phyloP scores from a whole-genome alignment of 2,888 invertebrate species.

The Amiota mariae region DNA sequence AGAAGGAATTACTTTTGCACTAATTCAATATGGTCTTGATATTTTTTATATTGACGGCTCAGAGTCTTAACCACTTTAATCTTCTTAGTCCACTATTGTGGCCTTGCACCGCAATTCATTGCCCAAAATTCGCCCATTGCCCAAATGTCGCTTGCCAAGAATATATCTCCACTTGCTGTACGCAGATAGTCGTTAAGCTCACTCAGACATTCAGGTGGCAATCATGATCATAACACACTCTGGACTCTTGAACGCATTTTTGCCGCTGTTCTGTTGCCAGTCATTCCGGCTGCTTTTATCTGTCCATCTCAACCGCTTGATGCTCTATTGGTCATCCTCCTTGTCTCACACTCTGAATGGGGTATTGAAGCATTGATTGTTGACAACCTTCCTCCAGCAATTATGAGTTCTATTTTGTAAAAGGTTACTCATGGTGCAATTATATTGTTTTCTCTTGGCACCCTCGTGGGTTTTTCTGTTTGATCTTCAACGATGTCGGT shows the following conservation, averaged over 20 bases:
- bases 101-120: slow-evolving; percentile 51
- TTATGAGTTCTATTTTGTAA: slow-evolving; percentile 84
- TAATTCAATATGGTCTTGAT: no score
- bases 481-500: slow-evolving; percentile 88
- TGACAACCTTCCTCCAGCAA: slow-evolving; percentile 86
- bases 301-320: slow-evolving; percentile 81
- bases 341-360: slow-evolving; percentile 86
- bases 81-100: slow-evolving; percentile 59
- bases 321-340: slow-evolving; percentile 78
- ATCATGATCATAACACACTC: slow-evolving; percentile 79
- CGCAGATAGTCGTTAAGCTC: slow-evolving; percentile 64
- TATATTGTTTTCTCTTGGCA: slow-evolving; percentile 80
- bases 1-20: no score
- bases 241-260: slow-evolving; percentile 86
- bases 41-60: no score
- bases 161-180: slow-evolving; percentile 45
- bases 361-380: slow-evolving; percentile 88
- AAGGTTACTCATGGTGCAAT: slow-evolving; percentile 81
- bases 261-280: slow-evolving; percentile 78
- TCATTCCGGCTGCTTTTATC: slow-evolving; percentile 82
- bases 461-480: slow-evolving; percentile 88
- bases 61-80: slow-evolving; percentile 64
- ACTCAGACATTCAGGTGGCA: slow-evolving; percentile 59
- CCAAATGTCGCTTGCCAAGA: slow-evolving; percentile 54
- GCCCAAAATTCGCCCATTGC: slow-evolving; percentile 51